These are phyloP conservation scores for Neoascia interrupta DNA, from an alignment of 2,888 invertebrate genomes.

Conservation along the genomic window DNA sequence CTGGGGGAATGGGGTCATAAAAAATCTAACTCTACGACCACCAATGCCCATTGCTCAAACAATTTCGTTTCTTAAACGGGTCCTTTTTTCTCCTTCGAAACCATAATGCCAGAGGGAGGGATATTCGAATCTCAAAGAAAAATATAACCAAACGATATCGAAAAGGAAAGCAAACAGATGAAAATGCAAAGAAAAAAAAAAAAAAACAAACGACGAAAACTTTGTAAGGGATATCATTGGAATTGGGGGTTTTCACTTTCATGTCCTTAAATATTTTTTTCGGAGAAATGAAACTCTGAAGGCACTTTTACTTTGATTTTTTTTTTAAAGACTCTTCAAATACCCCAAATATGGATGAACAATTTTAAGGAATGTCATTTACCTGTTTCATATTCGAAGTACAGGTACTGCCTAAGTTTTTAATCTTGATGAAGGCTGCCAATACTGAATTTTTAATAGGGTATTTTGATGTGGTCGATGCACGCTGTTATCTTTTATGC, in stretches of 20 bases:
- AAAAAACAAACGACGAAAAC: neutral
- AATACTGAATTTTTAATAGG: conserved; percentile 31
- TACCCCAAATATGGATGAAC: too few relatives aligned
- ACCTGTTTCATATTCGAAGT: neutral
- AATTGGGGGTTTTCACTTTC: conserved; percentile 9
- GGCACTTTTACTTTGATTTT: conserved; percentile 18
- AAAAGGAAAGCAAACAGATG: neutral
- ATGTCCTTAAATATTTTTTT: conserved; percentile 12
- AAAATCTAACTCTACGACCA: conserved; percentile 42
- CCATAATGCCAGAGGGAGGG: too few relatives aligned
- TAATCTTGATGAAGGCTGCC: conserved; percentile 9
- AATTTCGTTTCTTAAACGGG: conserved; percentile 38
- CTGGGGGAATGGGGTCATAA: conserved; percentile 14
- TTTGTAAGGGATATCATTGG: conserved; percentile 10
- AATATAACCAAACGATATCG: neutral
- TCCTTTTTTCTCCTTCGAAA: conserved; percentile 1
- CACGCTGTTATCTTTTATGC: neutral
- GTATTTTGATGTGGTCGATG: conserved; percentile 15
- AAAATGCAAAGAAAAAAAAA: neutral
- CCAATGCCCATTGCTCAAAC: conserved; percentile 46
- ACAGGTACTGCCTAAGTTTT: conserved; percentile 22
- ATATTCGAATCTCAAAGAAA: too few relatives aligned
- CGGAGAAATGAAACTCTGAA: neutral
- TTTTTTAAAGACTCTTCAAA: too few relatives aligned
- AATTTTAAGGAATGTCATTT: conserved; percentile 9